Percentiles rank a stretch among this genome's conserved stretches.
These are phyloP conservation scores for Eulacestoma nigropectus DNA, from an alignment of 2,113 vertebrate species.

Conservation along the genomic window DNA sequence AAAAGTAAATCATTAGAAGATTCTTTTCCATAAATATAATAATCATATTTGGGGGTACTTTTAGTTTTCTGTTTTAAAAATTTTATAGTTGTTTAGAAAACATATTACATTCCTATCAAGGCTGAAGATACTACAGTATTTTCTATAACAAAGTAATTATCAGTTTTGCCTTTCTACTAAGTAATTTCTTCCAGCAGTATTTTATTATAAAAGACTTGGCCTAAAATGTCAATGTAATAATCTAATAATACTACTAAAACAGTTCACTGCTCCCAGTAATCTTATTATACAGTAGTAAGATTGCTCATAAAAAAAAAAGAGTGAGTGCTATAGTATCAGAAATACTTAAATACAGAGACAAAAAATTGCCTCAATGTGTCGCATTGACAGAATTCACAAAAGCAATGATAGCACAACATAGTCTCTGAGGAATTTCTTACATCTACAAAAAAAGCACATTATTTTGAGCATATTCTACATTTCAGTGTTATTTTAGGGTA, in stretches of 20 bases:
- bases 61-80: neutral
- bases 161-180: slow-evolving; percentile 36
- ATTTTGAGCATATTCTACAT: slow-evolving; percentile 34
- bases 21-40: slow-evolving; percentile 26
- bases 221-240: slow-evolving; percentile 45
- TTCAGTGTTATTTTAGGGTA: slow-evolving; percentile 28
- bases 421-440: slow-evolving; percentile 35
- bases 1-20: neutral
- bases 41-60: neutral
- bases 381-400: slow-evolving; percentile 55
- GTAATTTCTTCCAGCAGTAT: slow-evolving; percentile 44
- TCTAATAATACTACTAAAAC: slow-evolving; percentile 24
- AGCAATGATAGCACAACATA: slow-evolving; percentile 46
- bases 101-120: slow-evolving; percentile 36
- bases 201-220: slow-evolving; percentile 46
- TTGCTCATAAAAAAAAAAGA: neutral
- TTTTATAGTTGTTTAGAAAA: slow-evolving; percentile 13
- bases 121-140: neutral
- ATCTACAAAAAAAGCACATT: slow-evolving; percentile 45
- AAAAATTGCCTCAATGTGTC: neutral
- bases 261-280: neutral
- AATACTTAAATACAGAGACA: slow-evolving; percentile 34
- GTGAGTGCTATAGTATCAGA: slow-evolving; percentile 12
- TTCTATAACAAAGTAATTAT: slow-evolving; percentile 4
- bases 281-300: neutral